Evolutionary conservation across 2,888 invertebrate genomes (phyloP), one percentile per base, ranked within the genome.

Genomic region (Trissonchulus sp.): DNA sequence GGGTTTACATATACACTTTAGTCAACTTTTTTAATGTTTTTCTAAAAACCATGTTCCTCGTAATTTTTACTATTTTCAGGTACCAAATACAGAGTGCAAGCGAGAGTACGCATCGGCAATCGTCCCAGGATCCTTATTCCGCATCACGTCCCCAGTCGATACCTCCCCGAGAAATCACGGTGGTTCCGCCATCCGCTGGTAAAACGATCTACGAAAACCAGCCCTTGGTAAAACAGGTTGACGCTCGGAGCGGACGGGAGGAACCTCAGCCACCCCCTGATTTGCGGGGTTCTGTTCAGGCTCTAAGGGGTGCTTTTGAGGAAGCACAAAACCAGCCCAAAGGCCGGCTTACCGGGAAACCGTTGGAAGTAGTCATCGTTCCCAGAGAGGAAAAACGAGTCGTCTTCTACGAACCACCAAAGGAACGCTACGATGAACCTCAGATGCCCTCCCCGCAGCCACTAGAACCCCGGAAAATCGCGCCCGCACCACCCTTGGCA

Each of bases 361-460:
- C 48, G 23, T 23, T 48, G 48, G 48, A 48, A 48, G 48, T 48
- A 48, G 23, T 48, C 48, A 8, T 48, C 8, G 48, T 48, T 15
- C 48, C 48, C 23, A 8, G 48, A 48, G 48, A 48, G 48, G 60
- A 38, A 23, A 72, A 31, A 18, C 3, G 3, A 37, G 38, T 72
- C 15, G 37, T n/a, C 15, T 3, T 37, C 37, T 3, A 31, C 8
- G 38, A 15, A 18, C 23, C 28, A 2, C 76, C 72, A 30, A 77
- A 76, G 34, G 77, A 80, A 74, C 81, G 81, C 75, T 81, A 81
- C 76, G 79, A 79, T 36, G 80, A 79, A 31, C 78, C 81, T 76
- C 77, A 81, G 76, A 81, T 81, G 81, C 79, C 79, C 77, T 80
- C 81, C 28, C 80, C 81, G 23, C 80, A 79, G 0, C 76, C 73